Evolutionary conservation across 2,113 vertebrate species (phyloP), one percentile per base, ranked within the genome.

Genomic region (Chaenocephalus aceratus): DNA sequence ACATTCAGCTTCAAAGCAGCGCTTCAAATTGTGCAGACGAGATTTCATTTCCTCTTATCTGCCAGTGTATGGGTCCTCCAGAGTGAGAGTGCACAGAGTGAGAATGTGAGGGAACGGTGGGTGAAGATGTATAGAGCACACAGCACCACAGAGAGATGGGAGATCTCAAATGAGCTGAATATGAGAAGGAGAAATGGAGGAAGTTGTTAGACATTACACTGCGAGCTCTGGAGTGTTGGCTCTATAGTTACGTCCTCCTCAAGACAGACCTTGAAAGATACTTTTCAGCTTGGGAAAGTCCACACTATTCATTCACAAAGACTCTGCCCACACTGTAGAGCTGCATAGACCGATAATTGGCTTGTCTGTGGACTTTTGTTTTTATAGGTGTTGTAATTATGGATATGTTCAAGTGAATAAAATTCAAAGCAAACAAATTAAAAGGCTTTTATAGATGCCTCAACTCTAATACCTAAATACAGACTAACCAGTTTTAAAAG

Each of bases 1-100:
- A 87, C 87, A 89, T 93, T 88, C 82, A 66, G 90, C 91, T 94
- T 93, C 92, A 93, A 93, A 94, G 93, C 86, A 80, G 79, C 68
- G 88, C 88, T 94, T 92, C 91, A 93, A 93, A 93, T 92, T 91
- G 89, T 91, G 90, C 82, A 83, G 89, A 92, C 90, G 80, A 92
- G 91, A 91, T 90, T 94, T 91, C 80, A 89, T 92, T 93, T 93
- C 89, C 92, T 94, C 93, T 94, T 92, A 93, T 94, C 91, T 92
- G 85, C 79, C 83, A 51, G 86, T 87, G 88, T 94, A 91, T 91
- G 90, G 90, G 87, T 93, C 91, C 91, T 92, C 89, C 74, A 90
- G 86, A 88, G 89, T 77, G 72, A 90, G 88, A 86, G 91, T 79
- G 91, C 84, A 86, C 79, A 3, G 78, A 85, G 91, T 78, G 81